Evolutionary conservation across 2,888 invertebrate genomes (phyloP), one percentile per base, ranked within the genome.

Genomic region (Oxycera nigricornis): DNA sequence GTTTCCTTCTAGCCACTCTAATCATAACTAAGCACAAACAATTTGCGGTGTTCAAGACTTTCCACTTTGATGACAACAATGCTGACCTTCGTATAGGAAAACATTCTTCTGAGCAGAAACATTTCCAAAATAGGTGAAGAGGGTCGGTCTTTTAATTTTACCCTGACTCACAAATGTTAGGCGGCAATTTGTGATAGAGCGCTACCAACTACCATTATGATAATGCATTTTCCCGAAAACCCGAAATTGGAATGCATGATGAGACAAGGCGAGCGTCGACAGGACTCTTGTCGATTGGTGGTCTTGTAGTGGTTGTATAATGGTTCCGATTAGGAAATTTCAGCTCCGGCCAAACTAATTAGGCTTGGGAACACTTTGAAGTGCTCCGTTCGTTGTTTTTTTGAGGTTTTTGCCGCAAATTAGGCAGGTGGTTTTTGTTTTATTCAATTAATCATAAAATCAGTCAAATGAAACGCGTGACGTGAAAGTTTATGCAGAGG

Each of bases 271-370:
- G 28, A 7, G 55, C 11, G 35, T 55, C 14, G 70, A 46, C 52
- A 52, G 70, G 68, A 68, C 52, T 35, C 50, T 31, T 55, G 30
- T 70, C 31, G 30, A 50, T 28, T 68, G 2, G 0, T 22, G 70
- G 31, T 31, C 41, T 14, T 46, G 39, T 65, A 65, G 35, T 39
- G 30, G 52, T 30, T 70, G 70, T 22, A 70, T 22, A 55, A 55
- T 31, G 70, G 35, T 30, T 70, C 31, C 70, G 70, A 70, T 70
- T 70, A 70, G 70, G 70, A 55, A 70, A 52, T 70, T 70, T 55
- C 55, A 55, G 35, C 31, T 35, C 52, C 55, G 55, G 31, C 31
- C 35, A 31, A 70, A 70, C 70, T 70, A 70, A 70, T 70, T 70
- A 68, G 31, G 31, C n/a, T 35, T 55, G 70, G 22, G 11, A 22